Percentiles rank a stretch among this genome's conserved stretches.
Conservation (phyloP, 1,140 invertebrate genomes). For the Caerostris extrusa region DNA sequence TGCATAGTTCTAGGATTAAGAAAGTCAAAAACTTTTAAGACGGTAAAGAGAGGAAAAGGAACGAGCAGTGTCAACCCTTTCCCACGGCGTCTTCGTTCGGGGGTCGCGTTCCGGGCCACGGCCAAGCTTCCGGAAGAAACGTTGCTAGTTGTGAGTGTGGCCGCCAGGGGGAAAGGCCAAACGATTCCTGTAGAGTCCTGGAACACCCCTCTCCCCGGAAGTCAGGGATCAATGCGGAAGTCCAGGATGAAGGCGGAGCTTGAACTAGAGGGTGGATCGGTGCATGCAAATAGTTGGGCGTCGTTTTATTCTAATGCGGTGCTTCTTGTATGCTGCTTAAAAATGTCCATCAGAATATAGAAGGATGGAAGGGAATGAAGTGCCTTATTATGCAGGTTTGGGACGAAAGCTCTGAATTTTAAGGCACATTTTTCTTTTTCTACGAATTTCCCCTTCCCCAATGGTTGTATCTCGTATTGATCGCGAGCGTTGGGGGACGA, state of each 20-base stretch:
- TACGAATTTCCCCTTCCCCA: conserved; percentile 42
- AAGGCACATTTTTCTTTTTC: conserved; percentile 65
- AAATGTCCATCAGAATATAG: conserved; percentile 65
- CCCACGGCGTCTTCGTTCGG: conserved; percentile 50
- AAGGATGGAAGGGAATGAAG: conserved; percentile 21
- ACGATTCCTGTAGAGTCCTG: conserved; percentile 14
- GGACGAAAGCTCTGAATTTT: conserved; percentile 67
- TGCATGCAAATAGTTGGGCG: conserved; percentile 69
- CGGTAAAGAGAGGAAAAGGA: neutral
- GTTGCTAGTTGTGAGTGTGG: conserved; percentile 24
- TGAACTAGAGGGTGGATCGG: conserved; percentile 49
- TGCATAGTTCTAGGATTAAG: neutral
- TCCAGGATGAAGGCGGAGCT: conserved; percentile 58
- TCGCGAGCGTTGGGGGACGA: neutral
- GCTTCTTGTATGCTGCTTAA: conserved; percentile 68
- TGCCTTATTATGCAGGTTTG: conserved; percentile 73
- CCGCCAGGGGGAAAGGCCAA: conserved; percentile 54
- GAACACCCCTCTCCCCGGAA: conserved; percentile 46
- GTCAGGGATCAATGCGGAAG: conserved; percentile 64
- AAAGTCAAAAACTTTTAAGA: conserved; percentile 8
- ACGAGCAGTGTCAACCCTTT: conserved; percentile 46
- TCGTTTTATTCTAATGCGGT: conserved; percentile 73
- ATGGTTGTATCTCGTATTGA: conserved; percentile 43
- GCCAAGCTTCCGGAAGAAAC: conserved; percentile 40
- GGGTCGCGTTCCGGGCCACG: conserved; percentile 1